Conservation (phyloP, 2,888 invertebrate species). For the Augiades crinisus region DNA sequence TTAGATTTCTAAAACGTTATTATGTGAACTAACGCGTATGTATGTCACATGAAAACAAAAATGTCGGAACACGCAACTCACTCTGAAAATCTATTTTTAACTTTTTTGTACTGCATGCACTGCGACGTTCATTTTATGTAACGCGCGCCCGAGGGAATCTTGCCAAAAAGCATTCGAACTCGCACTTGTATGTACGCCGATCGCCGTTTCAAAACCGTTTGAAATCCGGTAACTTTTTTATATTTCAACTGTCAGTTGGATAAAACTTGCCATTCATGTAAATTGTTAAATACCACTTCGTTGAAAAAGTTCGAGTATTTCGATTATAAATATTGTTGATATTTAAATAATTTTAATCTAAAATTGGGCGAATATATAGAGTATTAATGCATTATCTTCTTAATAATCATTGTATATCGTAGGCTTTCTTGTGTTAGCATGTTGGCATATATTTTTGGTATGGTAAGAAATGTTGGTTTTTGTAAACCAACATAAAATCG, state of each 20-base stretch:
- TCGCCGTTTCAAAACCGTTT: constrained; percentile 58
- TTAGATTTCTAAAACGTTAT: constrained; percentile 67
- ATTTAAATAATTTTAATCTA: too few species aligned
- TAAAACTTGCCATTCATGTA: constrained; percentile 26
- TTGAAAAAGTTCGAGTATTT: too few species aligned
- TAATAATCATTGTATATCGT: too few species aligned
- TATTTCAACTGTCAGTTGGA: constrained; percentile 52
- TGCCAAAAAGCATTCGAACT: constrained; percentile 66
- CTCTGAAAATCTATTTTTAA: constrained; percentile 74
- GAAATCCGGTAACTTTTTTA: constrained; percentile 65
- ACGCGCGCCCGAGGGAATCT: constrained; percentile 69
- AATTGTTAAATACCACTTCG: background rate
- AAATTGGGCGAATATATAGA: too few species aligned
- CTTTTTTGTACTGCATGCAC: constrained; percentile 62
- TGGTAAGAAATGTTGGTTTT: too few species aligned
- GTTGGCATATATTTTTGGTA: too few species aligned
- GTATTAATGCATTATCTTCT: too few species aligned
- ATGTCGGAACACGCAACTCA: constrained; percentile 73
- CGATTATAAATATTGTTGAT: too few species aligned
- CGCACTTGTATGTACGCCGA: constrained; percentile 41
- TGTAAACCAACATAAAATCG: too few species aligned
- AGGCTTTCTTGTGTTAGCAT: too few species aligned
- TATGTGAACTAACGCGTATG: constrained; percentile 56
- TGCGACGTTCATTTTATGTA: constrained; percentile 69
- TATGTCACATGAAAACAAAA: constrained; percentile 77